A percentile compares a stretch with the other conserved stretches of the same genome.
phyloP scores from a whole-genome alignment of 37 sponge, comb jelly and placozoan species.

The Oopsacas minuta region DNA sequence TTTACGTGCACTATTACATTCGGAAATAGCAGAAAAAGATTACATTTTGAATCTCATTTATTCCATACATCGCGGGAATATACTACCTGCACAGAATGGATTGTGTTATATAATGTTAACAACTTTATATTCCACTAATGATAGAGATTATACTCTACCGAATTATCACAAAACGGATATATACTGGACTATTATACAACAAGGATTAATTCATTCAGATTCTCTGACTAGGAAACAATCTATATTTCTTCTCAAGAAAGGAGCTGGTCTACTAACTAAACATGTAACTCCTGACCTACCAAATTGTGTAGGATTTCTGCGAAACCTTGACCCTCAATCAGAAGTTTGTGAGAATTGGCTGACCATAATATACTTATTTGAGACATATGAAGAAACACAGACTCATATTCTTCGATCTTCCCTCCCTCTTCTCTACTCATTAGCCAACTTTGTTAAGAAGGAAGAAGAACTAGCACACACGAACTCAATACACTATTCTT shows the following conservation, averaged over 20 bases:
- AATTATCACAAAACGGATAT: not conserved
- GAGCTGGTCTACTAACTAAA: not conserved
- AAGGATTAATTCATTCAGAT: not conserved
- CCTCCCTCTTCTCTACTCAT: not conserved
- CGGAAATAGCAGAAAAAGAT: not conserved
- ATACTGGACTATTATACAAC: not conserved
- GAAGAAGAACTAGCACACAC: not conserved
- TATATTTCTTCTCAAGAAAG: not conserved
- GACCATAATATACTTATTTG: not conserved
- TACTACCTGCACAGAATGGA: not conserved
- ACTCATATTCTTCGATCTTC: not conserved
- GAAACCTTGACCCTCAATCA: not conserved
- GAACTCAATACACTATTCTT: not conserved
- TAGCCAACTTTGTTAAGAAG: not conserved
- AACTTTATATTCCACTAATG: not conserved
- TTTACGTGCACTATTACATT: not conserved
- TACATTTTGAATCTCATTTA: not conserved
- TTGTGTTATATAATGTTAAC: not conserved
- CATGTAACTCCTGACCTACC: not conserved
- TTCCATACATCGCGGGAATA: not conserved
- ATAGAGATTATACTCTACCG: not conserved
- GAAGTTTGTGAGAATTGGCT: not conserved
- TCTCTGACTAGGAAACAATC: not conserved
- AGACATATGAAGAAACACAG: not conserved
- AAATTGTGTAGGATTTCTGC: not conserved